These are phyloP conservation scores for Heliconius erato DNA, from an alignment of 2,888 invertebrate genomes.

Conservation along the genomic window DNA sequence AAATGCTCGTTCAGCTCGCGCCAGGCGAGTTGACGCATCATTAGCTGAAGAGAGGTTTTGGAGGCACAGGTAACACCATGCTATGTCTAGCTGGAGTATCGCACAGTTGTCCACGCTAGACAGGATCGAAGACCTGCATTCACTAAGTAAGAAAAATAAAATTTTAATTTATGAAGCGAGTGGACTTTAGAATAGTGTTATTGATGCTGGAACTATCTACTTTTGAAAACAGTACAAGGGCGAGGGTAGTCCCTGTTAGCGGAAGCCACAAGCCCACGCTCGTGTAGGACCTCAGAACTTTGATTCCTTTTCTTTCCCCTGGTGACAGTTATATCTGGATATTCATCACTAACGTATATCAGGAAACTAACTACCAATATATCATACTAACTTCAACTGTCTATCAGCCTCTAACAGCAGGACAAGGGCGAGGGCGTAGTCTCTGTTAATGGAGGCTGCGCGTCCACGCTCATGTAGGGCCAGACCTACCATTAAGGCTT, in stretches of 20 bases:
- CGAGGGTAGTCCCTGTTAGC: slow-evolving; percentile 88
- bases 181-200: too few species aligned
- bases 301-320: slow-evolving; percentile 74
- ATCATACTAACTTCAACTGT: slow-evolving; percentile 84
- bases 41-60: slow-evolving; percentile 86
- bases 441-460: slow-evolving; percentile 87
- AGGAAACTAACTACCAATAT: slow-evolving; percentile 3
- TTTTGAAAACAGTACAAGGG: slow-evolving; percentile 90
- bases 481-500: slow-evolving; percentile 90
- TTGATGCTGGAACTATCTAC: slow-evolving; percentile 85
- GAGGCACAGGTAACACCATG: slow-evolving; percentile 95
- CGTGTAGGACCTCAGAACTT: slow-evolving; percentile 91
- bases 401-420: slow-evolving; percentile 92
- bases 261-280: slow-evolving; percentile 90
- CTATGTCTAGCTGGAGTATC: slow-evolving; percentile 92
- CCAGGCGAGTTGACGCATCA: slow-evolving; percentile 89
- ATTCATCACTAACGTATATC: not conserved
- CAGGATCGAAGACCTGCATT: slow-evolving; percentile 88
- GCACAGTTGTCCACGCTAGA: slow-evolving; percentile 93
- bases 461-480: slow-evolving; percentile 93
- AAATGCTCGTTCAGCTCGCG: slow-evolving; percentile 88
- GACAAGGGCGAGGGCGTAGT: slow-evolving; percentile 90
- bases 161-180: not conserved
- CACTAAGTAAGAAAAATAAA: slow-evolving; percentile 70
- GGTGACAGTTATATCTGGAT: too few species aligned